Conservation (phyloP, 1,140 invertebrate genomes). For the Hycleus phaleratus region DNA sequence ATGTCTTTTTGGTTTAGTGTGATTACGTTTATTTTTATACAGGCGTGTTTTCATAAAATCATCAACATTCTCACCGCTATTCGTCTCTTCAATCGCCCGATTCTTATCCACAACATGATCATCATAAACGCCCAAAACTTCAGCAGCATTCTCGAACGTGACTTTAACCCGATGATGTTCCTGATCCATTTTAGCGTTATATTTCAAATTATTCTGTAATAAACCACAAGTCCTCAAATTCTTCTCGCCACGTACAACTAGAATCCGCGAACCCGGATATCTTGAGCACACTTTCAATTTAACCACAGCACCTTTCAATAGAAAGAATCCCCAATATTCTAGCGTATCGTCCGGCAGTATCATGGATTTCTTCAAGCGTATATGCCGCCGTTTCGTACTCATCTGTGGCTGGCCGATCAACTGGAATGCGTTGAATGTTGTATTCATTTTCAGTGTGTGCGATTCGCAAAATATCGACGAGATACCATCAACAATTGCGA, state of each 20-base stretch:
- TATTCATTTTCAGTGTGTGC: slow-evolving; percentile 71
- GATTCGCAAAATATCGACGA: slow-evolving; percentile 70
- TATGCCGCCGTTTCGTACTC: slow-evolving; percentile 61
- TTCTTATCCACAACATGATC: slow-evolving; percentile 35
- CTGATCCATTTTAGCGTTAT: slow-evolving; percentile 46
- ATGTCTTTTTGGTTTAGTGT: neutral
- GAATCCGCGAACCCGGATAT: slow-evolving; percentile 65
- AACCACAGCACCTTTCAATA: slow-evolving; percentile 53
- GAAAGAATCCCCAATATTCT: slow-evolving; percentile 84
- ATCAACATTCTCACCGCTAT: slow-evolving; percentile 23
- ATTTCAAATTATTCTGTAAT: slow-evolving; percentile 57
- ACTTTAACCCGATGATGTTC: slow-evolving; percentile 50
- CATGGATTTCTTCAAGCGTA: slow-evolving; percentile 73
- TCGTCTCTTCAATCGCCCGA: slow-evolving; percentile 21
- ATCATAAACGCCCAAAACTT: slow-evolving; percentile 37
- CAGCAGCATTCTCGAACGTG: slow-evolving; percentile 50
- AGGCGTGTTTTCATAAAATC: slow-evolving; percentile 19
- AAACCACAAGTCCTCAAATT: slow-evolving; percentile 68
- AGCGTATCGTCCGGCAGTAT: slow-evolving; percentile 73
- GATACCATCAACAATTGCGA: slow-evolving; percentile 68
- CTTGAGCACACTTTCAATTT: slow-evolving; percentile 61
- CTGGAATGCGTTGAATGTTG: slow-evolving; percentile 74
- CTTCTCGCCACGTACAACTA: slow-evolving; percentile 69
- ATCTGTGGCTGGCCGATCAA: slow-evolving; percentile 59
- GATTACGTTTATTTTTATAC: slow-evolving; percentile 16